A percentile compares a stretch with the other conserved stretches of the same genome.
These are phyloP conservation scores for rat (Rattus norvegicus) DNA, from an alignment of 2,113 vertebrate species.

Conservation along the genomic window DNA sequence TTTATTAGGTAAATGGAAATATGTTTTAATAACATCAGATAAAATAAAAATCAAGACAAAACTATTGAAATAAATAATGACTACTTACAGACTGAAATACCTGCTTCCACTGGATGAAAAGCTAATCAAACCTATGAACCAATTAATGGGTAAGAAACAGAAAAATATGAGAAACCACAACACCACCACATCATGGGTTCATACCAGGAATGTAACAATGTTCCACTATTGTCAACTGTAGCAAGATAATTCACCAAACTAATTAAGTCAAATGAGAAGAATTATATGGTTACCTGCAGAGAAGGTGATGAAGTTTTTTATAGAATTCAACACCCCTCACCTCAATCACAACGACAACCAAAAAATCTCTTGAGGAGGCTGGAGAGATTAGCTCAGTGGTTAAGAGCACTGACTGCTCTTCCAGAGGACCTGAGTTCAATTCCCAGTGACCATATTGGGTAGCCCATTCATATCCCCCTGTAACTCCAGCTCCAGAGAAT, in stretches of 20 bases:
- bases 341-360: background rate
- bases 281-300: background rate
- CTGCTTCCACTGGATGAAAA: background rate
- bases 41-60: slow-evolving; percentile 36
- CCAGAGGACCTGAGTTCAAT: background rate
- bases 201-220: background rate
- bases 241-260: background rate
- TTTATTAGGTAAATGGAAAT: background rate
- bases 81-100: background rate
- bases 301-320: background rate
- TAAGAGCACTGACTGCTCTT: background rate
- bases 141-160: background rate
- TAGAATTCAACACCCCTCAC: background rate
- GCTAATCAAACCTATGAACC: background rate
- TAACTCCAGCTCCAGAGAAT: background rate
- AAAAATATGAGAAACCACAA: background rate
- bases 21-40: background rate
- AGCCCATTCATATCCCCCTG: background rate
- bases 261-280: background rate
- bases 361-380: background rate
- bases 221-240: background rate
- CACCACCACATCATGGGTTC: background rate
- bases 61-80: background rate
- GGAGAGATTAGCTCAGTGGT: background rate
- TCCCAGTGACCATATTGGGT: background rate